A percentile compares a stretch with the other conserved stretches of the same genome.
These are phyloP conservation scores for Monopis laevigella DNA, from an alignment of 2,888 invertebrate genomes.

Conservation along the genomic window DNA sequence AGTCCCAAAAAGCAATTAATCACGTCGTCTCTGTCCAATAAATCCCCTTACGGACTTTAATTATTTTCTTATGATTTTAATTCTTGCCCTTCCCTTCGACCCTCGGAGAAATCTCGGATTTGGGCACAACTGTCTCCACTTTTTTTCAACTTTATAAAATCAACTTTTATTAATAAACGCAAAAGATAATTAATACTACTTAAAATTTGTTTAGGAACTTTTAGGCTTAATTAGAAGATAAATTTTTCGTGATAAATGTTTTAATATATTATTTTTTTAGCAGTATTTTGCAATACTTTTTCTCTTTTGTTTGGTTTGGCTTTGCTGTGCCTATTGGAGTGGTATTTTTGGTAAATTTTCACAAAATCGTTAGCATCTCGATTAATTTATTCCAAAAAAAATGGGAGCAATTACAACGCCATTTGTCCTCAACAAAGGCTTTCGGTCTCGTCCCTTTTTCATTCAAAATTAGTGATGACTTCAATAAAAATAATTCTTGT, in stretches of 20 bases:
- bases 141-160: constrained; percentile 40
- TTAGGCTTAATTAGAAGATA: constrained; percentile 49
- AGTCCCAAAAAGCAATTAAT: constrained; percentile 61
- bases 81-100: constrained; percentile 34
- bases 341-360: too few species aligned
- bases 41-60: constrained; percentile 64
- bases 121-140: constrained; percentile 44
- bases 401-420: constrained; percentile 58
- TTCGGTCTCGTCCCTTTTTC: constrained; percentile 36
- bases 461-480: constrained; percentile 65
- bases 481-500: constrained; percentile 69
- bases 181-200: constrained; percentile 66
- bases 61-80: constrained; percentile 69
- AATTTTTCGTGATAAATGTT: constrained; percentile 23
- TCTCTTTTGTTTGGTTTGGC: too few species aligned
- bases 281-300: too few species aligned
- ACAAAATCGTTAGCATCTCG: too few species aligned
- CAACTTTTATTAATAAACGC: constrained; percentile 63
- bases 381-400: constrained; percentile 27
- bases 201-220: constrained; percentile 61
- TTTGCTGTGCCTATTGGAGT: too few species aligned
- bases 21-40: constrained; percentile 61
- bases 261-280: too few species aligned
- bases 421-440: constrained; percentile 60
- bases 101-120: constrained; percentile 28